Percentiles rank a stretch among this genome's conserved stretches.
Conservation (phyloP, 2,113 vertebrate species). For the Hirundichthys speculiger region DNA sequence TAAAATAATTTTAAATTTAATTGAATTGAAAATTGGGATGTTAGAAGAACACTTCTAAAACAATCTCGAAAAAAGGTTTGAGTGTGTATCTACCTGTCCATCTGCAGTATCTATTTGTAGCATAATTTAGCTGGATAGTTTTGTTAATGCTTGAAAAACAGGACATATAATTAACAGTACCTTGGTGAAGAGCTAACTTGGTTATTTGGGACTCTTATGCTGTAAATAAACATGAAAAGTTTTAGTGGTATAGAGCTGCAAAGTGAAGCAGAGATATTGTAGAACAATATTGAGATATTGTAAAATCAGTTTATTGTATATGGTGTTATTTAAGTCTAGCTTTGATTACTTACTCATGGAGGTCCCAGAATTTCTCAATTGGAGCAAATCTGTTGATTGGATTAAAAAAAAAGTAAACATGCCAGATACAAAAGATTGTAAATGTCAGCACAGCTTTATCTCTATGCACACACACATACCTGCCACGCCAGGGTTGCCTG, state of each 20-base stretch:
- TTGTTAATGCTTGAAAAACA: not conserved
- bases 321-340: not conserved
- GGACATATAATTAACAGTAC: conserved; percentile 21
- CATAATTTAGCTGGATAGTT: too few species aligned
- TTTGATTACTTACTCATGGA: conserved; percentile 42
- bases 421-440: not conserved
- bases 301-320: not conserved
- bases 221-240: conserved; percentile 26
- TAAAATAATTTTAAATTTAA: too few species aligned
- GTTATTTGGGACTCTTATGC: fast-evolving
- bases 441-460: not conserved
- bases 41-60: too few species aligned
- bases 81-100: too few species aligned
- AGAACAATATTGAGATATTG: too few species aligned
- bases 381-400: not conserved
- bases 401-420: not conserved
- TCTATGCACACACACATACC: too few species aligned
- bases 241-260: not conserved
- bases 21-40: too few species aligned
- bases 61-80: too few species aligned
- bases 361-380: fast-evolving
- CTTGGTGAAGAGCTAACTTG: conserved; percentile 5
- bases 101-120: too few species aligned
- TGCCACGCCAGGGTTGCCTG: fast-evolving
- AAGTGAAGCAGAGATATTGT: too few species aligned